Evolutionary conservation across 2,888 invertebrate genomes (phyloP).

Genomic region (Abrostola triplasia): DNA sequence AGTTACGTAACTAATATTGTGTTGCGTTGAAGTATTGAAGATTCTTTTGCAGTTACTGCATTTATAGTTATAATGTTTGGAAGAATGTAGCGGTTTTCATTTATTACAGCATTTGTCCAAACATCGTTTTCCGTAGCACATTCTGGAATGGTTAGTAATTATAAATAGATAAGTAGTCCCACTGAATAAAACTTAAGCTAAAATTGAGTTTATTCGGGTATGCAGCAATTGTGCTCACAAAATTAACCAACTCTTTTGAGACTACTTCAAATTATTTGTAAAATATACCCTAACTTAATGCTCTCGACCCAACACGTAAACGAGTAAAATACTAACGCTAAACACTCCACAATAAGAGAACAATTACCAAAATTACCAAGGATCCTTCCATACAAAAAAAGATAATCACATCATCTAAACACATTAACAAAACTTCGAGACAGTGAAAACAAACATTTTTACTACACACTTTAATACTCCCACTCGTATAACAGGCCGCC

Average conservation of each 20-base stretch:
- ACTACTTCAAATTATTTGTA: background rate
- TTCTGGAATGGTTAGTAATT: too few relatives aligned
- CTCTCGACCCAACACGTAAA: background rate
- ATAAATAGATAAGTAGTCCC: too few relatives aligned
- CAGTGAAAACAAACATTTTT: conserved; percentile 46
- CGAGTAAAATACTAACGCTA: background rate
- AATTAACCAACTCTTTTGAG: background rate
- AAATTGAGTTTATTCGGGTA: too few relatives aligned
- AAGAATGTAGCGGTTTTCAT: too few relatives aligned
- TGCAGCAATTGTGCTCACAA: background rate
- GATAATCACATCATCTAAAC: conserved; percentile 28
- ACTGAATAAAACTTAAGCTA: too few relatives aligned
- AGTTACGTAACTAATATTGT: background rate
- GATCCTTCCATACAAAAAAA: conserved; percentile 2
- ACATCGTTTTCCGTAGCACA: too few relatives aligned
- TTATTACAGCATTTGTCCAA: too few relatives aligned
- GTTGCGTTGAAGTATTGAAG: background rate
- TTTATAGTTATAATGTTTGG: too few relatives aligned
- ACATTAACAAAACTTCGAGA: conserved; percentile 29
- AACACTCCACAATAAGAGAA: background rate
- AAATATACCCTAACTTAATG: background rate
- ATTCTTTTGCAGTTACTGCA: background rate
- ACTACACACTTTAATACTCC: conserved; percentile 38
- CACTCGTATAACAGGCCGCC: conserved; percentile 36
- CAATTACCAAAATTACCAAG: background rate